These are phyloP conservation scores for Erpobdella octoculata DNA, from an alignment of 2,888 invertebrate genomes.

Conservation along the genomic window DNA sequence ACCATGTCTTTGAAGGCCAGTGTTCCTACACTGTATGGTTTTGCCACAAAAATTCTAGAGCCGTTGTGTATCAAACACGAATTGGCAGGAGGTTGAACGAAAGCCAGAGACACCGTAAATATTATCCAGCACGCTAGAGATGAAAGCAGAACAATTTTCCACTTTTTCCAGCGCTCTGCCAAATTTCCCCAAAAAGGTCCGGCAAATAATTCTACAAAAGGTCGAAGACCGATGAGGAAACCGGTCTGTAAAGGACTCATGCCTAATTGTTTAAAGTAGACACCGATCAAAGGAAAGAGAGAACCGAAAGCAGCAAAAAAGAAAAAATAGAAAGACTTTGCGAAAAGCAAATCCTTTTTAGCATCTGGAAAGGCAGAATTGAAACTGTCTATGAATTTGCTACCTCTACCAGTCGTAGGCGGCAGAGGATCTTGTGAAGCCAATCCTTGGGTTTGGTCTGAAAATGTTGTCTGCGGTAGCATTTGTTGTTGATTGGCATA, in stretches of 20 bases:
- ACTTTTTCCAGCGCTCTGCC: slow-evolving; percentile 61
- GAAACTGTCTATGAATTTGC: slow-evolving; percentile 19
- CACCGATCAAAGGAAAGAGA: slow-evolving; percentile 92
- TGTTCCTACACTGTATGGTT: slow-evolving; percentile 32
- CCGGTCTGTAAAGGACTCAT: slow-evolving; percentile 96
- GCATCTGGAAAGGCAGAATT: slow-evolving; percentile 29
- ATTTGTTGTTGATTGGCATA: not conserved
- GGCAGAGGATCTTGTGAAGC: not conserved
- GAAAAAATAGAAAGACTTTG: slow-evolving; percentile 97
- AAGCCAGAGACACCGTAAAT: slow-evolving; percentile 88
- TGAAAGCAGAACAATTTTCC: slow-evolving; percentile 69
- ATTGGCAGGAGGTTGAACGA: slow-evolving; percentile 85
- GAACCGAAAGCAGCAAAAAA: slow-evolving; percentile 98
- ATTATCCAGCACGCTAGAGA: slow-evolving; percentile 90
- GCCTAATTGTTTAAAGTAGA: slow-evolving; percentile 98
- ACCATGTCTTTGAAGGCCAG: slow-evolving; percentile 22
- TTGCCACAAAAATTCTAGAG: slow-evolving; percentile 56
- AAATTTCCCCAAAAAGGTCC: slow-evolving; percentile 91
- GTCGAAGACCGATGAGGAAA: slow-evolving; percentile 74
- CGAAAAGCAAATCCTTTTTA: slow-evolving; percentile 63
- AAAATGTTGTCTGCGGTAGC: not conserved
- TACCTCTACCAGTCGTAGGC: not conserved
- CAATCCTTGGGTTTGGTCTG: not conserved
- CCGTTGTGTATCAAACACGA: slow-evolving; percentile 68
- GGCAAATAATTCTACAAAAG: slow-evolving; percentile 90